Conservation (phyloP, 2,797 vertebrate genomes). For the Poecilia velifera region DNA sequence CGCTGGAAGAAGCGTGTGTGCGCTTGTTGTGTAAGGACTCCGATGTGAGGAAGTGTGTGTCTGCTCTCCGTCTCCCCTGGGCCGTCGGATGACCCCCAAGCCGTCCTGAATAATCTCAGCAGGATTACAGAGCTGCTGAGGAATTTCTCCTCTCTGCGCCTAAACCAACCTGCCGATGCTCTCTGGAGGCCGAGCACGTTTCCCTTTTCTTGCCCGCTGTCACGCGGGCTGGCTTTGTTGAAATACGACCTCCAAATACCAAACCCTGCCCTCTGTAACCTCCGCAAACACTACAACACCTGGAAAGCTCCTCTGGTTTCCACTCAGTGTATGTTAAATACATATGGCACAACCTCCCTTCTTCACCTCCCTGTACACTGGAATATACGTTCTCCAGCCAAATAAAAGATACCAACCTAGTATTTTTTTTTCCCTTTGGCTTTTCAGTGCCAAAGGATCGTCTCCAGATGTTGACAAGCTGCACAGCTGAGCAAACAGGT, state of each 20-base stretch:
- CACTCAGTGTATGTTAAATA: constrained; percentile 44
- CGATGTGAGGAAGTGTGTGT: constrained; percentile 34
- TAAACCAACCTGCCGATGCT: constrained; percentile 66
- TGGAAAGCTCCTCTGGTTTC: constrained; percentile 56
- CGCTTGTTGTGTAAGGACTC: constrained; percentile 51
- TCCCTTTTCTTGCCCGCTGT: constrained; percentile 37
- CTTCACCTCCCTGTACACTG: constrained; percentile 46
- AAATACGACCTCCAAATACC: constrained; percentile 69
- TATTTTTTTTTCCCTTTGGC: not conserved
- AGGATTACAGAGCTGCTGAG: constrained; percentile 71
- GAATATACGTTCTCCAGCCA: constrained; percentile 23
- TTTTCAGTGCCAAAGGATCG: constrained; percentile 15
- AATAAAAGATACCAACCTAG: constrained; percentile 27
- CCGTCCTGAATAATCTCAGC: constrained; percentile 53
- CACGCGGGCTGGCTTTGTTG: constrained; percentile 58
- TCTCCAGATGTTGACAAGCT: constrained; percentile 72
- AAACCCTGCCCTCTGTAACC: constrained; percentile 49
- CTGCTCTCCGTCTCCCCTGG: constrained; percentile 30
- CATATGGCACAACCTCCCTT: constrained; percentile 35
- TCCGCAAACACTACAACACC: constrained; percentile 60
- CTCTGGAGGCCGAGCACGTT: constrained; percentile 40
- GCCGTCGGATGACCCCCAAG: constrained; percentile 56
- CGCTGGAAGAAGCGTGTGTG: constrained; percentile 25
- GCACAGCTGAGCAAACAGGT: constrained; percentile 82
- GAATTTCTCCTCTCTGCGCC: constrained; percentile 81